Conservation (phyloP, 2,113 vertebrate species). For the Oncorhynchus nerka region DNA sequence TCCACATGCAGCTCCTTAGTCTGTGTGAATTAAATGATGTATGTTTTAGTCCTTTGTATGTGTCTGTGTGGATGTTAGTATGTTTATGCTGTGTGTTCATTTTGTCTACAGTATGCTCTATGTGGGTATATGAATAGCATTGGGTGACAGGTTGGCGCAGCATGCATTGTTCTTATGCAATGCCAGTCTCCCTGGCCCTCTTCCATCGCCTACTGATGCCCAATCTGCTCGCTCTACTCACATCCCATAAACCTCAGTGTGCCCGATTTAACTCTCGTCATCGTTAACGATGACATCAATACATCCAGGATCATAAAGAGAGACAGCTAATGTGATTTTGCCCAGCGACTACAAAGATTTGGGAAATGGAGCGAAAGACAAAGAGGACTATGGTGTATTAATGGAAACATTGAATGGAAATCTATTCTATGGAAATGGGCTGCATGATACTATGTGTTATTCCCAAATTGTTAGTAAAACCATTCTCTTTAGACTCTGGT, state of each 20-base stretch:
- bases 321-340: not conserved
- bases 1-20: conserved; percentile 28
- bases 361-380: no score
- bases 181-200: conserved; percentile 49
- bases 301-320: not conserved
- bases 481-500: no score
- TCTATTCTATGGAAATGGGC: no score
- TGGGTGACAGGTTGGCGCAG: conserved; percentile 69
- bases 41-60: not conserved
- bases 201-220: conserved; percentile 64
- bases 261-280: conserved; percentile 42
- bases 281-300: conserved; percentile 35
- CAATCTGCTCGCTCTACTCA: conserved; percentile 62
- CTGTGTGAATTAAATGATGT: conserved; percentile 10
- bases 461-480: no score
- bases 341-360: no score
- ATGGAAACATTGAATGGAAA: no score
- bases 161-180: conserved; percentile 59
- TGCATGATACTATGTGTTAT: no score
- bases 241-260: conserved; percentile 27
- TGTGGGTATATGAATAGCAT: conserved; percentile 56
- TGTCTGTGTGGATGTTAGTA: not conserved
- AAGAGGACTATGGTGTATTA: no score
- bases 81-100: not conserved
- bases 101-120: conserved; percentile 40